Base-by-base conservation (phyloP, 1,140 invertebrate species). In the Lineus longissimus region DNA sequence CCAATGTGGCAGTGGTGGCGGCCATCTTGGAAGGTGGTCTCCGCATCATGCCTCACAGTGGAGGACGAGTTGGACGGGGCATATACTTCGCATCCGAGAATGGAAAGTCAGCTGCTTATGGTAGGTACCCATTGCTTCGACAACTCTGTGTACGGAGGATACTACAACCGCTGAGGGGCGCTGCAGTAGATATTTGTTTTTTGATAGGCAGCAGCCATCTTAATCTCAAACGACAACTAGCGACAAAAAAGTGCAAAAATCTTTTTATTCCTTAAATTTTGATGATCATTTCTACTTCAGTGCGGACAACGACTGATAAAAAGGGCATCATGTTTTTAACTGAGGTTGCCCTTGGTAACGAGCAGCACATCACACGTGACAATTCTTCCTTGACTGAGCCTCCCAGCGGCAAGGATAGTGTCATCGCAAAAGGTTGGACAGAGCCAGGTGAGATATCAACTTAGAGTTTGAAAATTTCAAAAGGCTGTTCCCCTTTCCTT, bases 11-110 rank as follows among this genome's bases (percentile, higher is more conserved):
- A 27, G 83, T 84, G 1, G 82, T 84, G 29, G 81, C 80, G 4
- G 83, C 83, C 62, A 84, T 84, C 56, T 73, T 84, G 59, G 83
- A 84, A 59, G 75, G 74, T 59, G 83, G 83, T 9, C 71, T 84
- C 2, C 73, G 83, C 27, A 84, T 84, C 56, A 84, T 84, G 82
- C 83, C 83, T 7, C 83, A 84, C 71, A 82, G 81, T 70, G 83
- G 83, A 6, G 83, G 83, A 0, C 59, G 81, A 15, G 83, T 84
- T 4, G 83, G 83, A 6, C 71, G 68, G 41, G 83, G 83, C n/a
- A 84, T 84, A 47, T 84, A 84, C 69, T 84, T 84, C 72, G 82
- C 82, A 6, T 83, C 82, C 9, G 82, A 82, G 66, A 75, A 80
- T 63, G 63, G 66, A 25, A 84, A 84, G 69, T 83, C 81, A 36